Conservation (phyloP, 2,113 vertebrate species). For the Lethenteron reissneri region DNA sequence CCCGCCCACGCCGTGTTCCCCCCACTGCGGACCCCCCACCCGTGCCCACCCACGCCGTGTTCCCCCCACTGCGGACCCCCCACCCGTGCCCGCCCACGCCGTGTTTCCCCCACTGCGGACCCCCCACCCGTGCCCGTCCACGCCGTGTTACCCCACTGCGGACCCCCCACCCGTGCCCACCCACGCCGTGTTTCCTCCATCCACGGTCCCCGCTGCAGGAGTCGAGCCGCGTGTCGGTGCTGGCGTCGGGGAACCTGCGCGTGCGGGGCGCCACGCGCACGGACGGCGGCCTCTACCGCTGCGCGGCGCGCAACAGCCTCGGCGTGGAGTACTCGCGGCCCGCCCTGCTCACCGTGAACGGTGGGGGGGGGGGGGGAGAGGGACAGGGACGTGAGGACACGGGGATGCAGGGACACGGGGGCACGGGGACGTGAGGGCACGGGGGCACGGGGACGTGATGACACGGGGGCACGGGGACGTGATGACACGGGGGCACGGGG, state of each 20-base stretch:
- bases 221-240: slow-evolving; percentile 46
- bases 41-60: no score
- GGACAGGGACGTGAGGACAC: neutral
- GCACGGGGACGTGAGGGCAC: neutral
- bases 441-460: neutral
- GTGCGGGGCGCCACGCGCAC: slow-evolving; percentile 73
- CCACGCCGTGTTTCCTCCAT: neutral
- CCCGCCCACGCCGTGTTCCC: no score
- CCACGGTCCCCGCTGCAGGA: slow-evolving; percentile 23
- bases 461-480: neutral
- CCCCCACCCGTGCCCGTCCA: no score
- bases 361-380: slow-evolving; percentile 16
- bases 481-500: neutral
- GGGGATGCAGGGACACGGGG: neutral
- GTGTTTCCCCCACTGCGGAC: no score
- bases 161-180: no score
- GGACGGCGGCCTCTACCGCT: slow-evolving; percentile 76
- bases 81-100: no score
- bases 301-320: slow-evolving; percentile 81
- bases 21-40: no score
- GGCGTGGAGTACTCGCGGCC: slow-evolving; percentile 65
- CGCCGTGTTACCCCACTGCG: no score
- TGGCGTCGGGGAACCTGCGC: slow-evolving; percentile 71
- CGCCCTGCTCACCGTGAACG: slow-evolving; percentile 60
- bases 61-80: no score